Percentiles rank a stretch among this genome's conserved stretches.
phyloP scores from a whole-genome alignment of 30 jellyfish, hydroid and myxozoan genomes.

The Aurelia aurita region DNA sequence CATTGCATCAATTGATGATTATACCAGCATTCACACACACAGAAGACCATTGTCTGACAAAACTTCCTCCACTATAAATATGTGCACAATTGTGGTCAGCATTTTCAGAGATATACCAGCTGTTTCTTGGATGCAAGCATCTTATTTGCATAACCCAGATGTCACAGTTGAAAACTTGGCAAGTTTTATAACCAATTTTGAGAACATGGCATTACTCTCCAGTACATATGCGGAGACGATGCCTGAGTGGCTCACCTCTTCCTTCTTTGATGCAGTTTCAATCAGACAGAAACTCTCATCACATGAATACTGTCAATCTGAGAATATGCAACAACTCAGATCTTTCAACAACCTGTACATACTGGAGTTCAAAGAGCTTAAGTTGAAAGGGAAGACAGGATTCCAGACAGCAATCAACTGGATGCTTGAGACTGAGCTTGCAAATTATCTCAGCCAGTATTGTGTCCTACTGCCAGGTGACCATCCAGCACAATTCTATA shows the following conservation, averaged over 20 bases:
- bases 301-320: slow-evolving; percentile 7
- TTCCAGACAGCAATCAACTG: neutral
- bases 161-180: neutral
- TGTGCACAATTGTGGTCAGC: neutral
- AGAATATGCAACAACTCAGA: neutral
- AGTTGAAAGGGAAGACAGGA: neutral
- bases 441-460: neutral
- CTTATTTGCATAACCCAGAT: neutral
- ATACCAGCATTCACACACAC: slow-evolving; percentile 28
- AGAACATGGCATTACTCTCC: neutral
- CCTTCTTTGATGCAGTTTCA: neutral
- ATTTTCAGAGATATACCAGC: neutral
- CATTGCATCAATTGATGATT: slow-evolving; percentile 13
- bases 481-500: neutral
- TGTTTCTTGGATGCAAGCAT: too few species aligned
- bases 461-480: slow-evolving; percentile 8
- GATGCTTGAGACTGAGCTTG: neutral
- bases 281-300: neutral
- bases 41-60: neutral
- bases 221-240: neutral
- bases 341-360: neutral
- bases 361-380: neutral
- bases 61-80: neutral
- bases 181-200: too few species aligned
- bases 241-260: slow-evolving; percentile 1